Evolutionary conservation across 92 coral and sea anemone genomes (phyloP).

Genomic region (Zoanthus sociatus): DNA sequence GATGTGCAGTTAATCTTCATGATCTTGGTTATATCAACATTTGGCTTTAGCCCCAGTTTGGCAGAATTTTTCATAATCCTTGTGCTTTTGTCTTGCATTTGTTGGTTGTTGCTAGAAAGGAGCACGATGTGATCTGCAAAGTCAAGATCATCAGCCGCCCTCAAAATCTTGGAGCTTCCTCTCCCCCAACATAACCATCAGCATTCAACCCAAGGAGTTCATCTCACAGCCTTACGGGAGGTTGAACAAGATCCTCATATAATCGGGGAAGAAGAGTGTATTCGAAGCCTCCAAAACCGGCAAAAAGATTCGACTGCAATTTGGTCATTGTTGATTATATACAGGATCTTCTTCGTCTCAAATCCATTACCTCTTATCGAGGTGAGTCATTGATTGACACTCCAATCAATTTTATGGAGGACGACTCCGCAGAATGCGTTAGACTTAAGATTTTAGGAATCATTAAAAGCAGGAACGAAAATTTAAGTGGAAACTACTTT

Average conservation of each 20-base stretch:
- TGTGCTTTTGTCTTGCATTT: too few species aligned
- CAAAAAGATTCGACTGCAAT: neutral
- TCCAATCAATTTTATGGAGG: too few species aligned
- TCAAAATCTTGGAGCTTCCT: neutral
- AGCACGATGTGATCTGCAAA: too few species aligned
- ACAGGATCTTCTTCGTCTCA: neutral
- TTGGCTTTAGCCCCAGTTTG: too few species aligned
- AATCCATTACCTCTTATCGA: neutral
- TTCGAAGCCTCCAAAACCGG: conserved; percentile 1
- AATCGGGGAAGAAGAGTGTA: neutral
- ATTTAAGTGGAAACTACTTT: too few species aligned
- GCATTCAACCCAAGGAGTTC: conserved; percentile 22
- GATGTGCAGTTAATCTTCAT: too few species aligned
- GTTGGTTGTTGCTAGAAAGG: too few species aligned
- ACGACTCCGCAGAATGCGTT: too few species aligned
- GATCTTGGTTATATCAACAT: too few species aligned
- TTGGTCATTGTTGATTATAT: neutral
- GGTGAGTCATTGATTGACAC: neutral
- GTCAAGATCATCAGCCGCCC: neutral
- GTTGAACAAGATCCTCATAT: neutral
- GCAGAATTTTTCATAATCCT: too few species aligned
- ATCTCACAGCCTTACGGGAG: neutral
- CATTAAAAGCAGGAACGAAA: too few species aligned
- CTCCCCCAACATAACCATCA: neutral
- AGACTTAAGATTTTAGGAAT: too few species aligned